Conservation (phyloP, 2,113 vertebrate genomes). For the Colistium nudipinnis region DNA sequence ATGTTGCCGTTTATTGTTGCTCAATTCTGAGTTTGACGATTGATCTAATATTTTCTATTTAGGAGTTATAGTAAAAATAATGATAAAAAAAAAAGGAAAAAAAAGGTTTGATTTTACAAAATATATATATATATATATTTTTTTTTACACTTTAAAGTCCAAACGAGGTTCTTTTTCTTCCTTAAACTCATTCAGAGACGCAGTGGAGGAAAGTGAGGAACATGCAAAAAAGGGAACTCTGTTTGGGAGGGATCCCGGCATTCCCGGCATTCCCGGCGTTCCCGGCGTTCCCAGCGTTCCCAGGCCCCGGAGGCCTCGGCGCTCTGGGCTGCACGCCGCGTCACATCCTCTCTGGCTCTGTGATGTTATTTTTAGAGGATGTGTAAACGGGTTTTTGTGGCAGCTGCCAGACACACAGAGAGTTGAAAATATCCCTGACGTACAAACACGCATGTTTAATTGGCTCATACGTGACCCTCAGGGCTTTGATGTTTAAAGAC, state of each 20-base stretch:
- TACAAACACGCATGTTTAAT: conserved; percentile 32
- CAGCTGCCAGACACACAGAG: conserved; percentile 29
- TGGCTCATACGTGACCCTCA: neutral
- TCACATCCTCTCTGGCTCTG: conserved; percentile 20
- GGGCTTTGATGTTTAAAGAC: conserved; percentile 20
- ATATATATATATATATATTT: too few species aligned
- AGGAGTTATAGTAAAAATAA: too few species aligned
- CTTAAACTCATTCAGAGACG: too few species aligned
- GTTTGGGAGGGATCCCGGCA: too few species aligned
- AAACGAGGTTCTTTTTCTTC: neutral
- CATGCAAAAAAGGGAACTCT: neutral
- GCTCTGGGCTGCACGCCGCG: conserved; percentile 4
- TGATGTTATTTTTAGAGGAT: conserved; percentile 45
- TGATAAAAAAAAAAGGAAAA: too few species aligned
- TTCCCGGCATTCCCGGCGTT: too few species aligned
- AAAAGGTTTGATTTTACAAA: too few species aligned
- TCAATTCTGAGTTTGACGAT: too few species aligned
- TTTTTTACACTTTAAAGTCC: neutral
- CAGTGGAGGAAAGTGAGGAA: neutral
- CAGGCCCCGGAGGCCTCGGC: neutral
- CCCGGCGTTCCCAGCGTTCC: conserved; percentile 67
- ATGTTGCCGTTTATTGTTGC: too few species aligned
- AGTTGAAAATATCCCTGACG: conserved; percentile 34
- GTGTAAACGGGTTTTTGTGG: conserved; percentile 49
- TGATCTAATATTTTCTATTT: too few species aligned